Conservation (phyloP, 2,888 invertebrate genomes). For the Rhagonycha fulva region DNA sequence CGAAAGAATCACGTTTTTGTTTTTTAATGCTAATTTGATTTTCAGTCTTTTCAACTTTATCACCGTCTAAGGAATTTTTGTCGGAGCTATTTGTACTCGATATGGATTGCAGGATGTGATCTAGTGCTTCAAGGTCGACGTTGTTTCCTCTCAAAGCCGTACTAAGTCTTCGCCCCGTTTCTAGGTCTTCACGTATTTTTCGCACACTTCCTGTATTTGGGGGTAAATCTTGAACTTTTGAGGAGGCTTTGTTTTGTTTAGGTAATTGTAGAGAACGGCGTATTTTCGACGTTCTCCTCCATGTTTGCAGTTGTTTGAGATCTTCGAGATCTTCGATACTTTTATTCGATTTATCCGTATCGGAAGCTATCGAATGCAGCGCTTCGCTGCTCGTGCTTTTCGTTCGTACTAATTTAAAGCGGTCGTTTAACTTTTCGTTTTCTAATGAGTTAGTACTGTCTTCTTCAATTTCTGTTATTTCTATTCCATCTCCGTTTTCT, state of each 20-base stretch:
- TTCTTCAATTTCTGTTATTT: conserved; percentile 47
- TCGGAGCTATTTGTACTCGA: conserved; percentile 46
- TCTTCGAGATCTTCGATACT: conserved; percentile 50
- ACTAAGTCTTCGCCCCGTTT: conserved; percentile 59
- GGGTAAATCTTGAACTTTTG: conserved; percentile 50
- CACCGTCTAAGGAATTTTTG: conserved; percentile 36
- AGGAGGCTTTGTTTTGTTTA: conserved; percentile 49
- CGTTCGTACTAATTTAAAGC: conserved; percentile 46
- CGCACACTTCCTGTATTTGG: conserved; percentile 59
- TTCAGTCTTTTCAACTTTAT: conserved; percentile 38
- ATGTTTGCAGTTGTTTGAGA: conserved; percentile 57
- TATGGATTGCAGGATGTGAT: conserved; percentile 56
- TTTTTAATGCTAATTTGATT: conserved; percentile 36
- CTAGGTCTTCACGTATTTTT: conserved; percentile 60
- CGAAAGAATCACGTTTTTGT: conserved; percentile 56
- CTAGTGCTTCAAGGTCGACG: conserved; percentile 59
- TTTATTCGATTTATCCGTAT: conserved; percentile 43
- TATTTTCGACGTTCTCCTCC: conserved; percentile 68
- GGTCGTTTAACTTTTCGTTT: conserved; percentile 34
- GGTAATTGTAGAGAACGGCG: conserved; percentile 71
- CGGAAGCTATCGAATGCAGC: conserved; percentile 44
- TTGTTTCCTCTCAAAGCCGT: conserved; percentile 60
- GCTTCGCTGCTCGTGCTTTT: conserved; percentile 59
- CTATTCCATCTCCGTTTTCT: conserved; percentile 45
- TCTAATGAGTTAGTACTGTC: conserved; percentile 22